Conservation (phyloP, 2,888 invertebrate species). For the Pachydiplax longipennis region DNA sequence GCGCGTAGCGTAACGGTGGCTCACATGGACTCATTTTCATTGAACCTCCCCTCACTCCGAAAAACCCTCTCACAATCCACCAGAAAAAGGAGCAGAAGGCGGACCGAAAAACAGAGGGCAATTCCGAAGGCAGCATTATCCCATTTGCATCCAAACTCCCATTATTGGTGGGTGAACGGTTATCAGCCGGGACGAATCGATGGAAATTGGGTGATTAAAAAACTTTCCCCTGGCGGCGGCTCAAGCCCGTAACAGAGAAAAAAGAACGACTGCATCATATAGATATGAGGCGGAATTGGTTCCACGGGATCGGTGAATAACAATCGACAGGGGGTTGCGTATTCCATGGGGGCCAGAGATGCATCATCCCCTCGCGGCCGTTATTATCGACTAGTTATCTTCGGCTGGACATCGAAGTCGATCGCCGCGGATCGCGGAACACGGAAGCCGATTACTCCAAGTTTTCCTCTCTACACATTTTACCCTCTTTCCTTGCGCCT, state of each 20-base stretch:
- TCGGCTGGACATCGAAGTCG: too few species aligned
- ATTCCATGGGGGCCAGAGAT: not conserved
- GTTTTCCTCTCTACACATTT: not conserved
- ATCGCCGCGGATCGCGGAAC: constrained; percentile 1
- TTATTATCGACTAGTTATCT: constrained; percentile 23
- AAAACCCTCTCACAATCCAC: too few species aligned
- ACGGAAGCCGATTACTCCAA: not conserved
- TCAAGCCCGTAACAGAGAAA: not conserved
- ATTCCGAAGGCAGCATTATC: not conserved
- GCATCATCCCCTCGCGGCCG: not conserved
- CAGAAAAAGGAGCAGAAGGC: too few species aligned
- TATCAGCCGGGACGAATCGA: not conserved
- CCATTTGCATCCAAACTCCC: constrained; percentile 27
- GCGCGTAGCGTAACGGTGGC: too few species aligned
- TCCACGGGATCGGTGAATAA: constrained; percentile 1
- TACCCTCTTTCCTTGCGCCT: not conserved
- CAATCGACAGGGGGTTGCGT: not conserved
- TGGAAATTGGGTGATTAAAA: constrained; percentile 1
- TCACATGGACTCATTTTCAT: too few species aligned
- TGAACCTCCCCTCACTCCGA: too few species aligned
- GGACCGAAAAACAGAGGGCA: not conserved
- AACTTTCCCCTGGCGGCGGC: not conserved
- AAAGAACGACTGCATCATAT: not conserved
- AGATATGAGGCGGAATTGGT: not conserved
- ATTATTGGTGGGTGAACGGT: not conserved